Conservation (phyloP, 2,113 vertebrate species). For the Apteryx owenii region DNA sequence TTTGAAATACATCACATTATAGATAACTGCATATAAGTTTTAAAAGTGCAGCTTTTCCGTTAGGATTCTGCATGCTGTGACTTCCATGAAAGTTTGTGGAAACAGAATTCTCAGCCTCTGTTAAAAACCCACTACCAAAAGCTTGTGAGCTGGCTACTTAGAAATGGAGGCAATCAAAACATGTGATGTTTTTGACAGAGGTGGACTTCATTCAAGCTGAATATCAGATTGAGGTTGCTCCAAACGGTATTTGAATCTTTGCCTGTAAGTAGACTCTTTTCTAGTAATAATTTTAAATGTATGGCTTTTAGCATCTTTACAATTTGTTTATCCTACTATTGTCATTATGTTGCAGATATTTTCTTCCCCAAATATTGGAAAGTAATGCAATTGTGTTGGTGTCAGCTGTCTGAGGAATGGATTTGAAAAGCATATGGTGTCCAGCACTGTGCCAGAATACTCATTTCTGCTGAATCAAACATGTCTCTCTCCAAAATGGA, state of each 20-base stretch:
- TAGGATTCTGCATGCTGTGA: background rate
- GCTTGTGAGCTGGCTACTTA: background rate
- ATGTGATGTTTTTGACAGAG: background rate
- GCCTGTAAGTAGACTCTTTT: background rate
- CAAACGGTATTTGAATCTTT: background rate
- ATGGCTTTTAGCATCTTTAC: background rate
- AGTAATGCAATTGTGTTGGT: background rate
- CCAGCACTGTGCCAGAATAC: background rate
- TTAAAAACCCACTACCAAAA: background rate
- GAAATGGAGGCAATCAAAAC: background rate
- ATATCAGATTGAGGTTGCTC: background rate
- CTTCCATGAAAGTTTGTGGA: background rate
- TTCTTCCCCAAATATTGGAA: background rate
- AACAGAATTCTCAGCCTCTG: background rate
- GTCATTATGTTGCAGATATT: background rate
- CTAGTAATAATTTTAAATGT: background rate
- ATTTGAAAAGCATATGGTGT: background rate
- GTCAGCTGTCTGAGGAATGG: background rate
- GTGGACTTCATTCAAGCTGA: background rate
- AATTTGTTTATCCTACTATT: background rate
- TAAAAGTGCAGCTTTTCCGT: background rate
- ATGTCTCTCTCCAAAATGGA: background rate
- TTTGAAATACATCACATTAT: background rate
- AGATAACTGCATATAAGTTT: background rate
- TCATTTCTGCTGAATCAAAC: background rate